Percentiles rank a stretch among this genome's conserved stretches.
These are phyloP conservation scores for Periophthalmodon schlosseri DNA, from an alignment of 2,113 vertebrate species.

Conservation along the genomic window DNA sequence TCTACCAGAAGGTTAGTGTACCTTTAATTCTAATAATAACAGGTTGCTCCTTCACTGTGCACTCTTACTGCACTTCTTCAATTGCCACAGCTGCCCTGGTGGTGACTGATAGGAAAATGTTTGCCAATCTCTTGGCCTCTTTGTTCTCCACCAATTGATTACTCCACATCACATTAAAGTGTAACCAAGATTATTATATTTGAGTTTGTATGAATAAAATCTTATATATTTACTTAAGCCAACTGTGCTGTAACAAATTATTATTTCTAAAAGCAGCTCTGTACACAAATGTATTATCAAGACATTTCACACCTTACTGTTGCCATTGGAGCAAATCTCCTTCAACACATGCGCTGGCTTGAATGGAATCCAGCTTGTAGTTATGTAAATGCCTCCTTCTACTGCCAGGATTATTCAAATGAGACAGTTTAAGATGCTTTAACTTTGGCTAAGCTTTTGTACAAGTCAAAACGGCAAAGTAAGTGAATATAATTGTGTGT, in stretches of 20 bases:
- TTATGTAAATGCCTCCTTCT: slow-evolving; percentile 46
- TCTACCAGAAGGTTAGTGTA: too few relatives aligned
- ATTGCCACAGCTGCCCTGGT: too few relatives aligned
- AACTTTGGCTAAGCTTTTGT: slow-evolving; percentile 41
- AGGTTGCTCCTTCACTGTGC: too few relatives aligned
- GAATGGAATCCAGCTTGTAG: slow-evolving; percentile 34
- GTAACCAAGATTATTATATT: background rate
- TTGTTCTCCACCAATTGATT: too few relatives aligned
- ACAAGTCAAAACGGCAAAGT: slow-evolving; percentile 28
- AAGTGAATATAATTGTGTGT: slow-evolving; percentile 46
- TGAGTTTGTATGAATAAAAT: background rate
- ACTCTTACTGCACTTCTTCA: background rate
- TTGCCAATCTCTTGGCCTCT: too few relatives aligned
- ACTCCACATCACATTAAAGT: too few relatives aligned
- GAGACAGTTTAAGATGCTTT: slow-evolving; percentile 25
- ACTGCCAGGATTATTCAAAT: slow-evolving; percentile 55
- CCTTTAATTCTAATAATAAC: too few relatives aligned
- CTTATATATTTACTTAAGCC: background rate
- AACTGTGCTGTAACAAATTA: background rate
- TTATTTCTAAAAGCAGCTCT: background rate
- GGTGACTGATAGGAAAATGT: too few relatives aligned
- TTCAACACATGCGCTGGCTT: slow-evolving; percentile 20
- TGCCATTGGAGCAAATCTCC: slow-evolving; percentile 22
- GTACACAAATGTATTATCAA: slow-evolving; percentile 1
- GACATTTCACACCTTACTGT: slow-evolving; percentile 9